Conservation (phyloP, 1,140 invertebrate genomes). For the Dufourea novaeangliae region DNA sequence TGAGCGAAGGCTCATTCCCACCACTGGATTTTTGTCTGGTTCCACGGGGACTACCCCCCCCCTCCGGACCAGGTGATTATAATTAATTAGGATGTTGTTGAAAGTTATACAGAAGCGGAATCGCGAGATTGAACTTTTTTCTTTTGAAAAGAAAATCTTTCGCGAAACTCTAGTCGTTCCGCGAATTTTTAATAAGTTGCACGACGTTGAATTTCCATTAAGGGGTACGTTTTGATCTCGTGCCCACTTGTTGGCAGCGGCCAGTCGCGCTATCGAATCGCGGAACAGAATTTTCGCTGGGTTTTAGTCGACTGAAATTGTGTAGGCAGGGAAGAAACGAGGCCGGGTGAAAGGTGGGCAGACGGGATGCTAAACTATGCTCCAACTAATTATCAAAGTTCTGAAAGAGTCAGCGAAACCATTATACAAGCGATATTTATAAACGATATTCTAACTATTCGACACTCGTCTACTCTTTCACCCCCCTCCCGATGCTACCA, state of each 20-base stretch:
- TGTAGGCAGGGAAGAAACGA: constrained; percentile 20
- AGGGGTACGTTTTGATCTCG: background rate
- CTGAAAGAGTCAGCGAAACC: constrained; percentile 45
- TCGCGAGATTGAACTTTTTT: too few relatives aligned
- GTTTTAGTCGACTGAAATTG: background rate
- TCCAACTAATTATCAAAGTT: constrained; percentile 64
- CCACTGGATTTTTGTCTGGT: too few relatives aligned
- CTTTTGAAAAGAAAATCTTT: background rate
- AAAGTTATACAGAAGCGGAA: too few relatives aligned
- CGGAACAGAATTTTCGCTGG: constrained; percentile 16
- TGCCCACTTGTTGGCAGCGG: background rate
- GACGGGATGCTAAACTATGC: constrained; percentile 52
- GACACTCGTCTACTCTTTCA: constrained; percentile 3
- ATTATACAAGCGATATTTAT: constrained; percentile 61
- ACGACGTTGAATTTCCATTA: background rate
- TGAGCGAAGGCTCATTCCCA: too few relatives aligned
- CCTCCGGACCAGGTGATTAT: too few relatives aligned
- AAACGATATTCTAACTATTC: constrained; percentile 38
- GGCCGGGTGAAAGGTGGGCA: constrained; percentile 24
- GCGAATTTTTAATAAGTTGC: background rate
- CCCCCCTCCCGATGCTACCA: background rate
- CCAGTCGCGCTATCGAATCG: background rate
- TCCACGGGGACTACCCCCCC: too few relatives aligned
- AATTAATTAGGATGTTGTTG: too few relatives aligned
- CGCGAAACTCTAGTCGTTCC: too few relatives aligned